Evolutionary conservation across 2,113 vertebrate species (phyloP).

Genomic region (Nibea coibor): DNA sequence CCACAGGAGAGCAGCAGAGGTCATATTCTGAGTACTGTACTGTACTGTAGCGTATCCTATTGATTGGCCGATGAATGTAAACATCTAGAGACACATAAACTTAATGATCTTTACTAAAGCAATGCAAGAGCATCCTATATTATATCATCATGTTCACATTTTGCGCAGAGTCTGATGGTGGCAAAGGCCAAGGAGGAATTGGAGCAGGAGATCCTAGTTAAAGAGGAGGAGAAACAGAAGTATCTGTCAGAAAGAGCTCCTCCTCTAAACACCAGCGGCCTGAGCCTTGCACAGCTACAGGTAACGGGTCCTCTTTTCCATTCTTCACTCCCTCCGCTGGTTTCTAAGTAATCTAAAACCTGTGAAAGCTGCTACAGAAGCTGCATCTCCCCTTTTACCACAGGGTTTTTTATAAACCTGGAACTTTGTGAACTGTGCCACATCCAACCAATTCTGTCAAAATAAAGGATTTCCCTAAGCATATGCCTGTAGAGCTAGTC

Average conservation of each 20-base stretch:
- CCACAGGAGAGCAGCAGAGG: constrained; percentile 58
- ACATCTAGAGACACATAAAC: not conserved
- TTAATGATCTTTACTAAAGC: not conserved
- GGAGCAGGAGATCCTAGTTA: constrained; percentile 90
- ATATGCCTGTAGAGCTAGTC: too few relatives aligned
- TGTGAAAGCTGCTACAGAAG: not conserved
- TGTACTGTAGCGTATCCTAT: too few relatives aligned
- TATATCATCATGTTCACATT: not conserved
- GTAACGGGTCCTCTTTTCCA: constrained; percentile 65
- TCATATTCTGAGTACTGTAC: not conserved
- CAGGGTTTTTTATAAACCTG: not conserved
- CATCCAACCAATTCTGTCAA: not conserved
- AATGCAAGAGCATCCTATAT: not conserved
- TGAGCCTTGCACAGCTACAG: constrained; percentile 90
- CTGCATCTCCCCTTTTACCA: not conserved
- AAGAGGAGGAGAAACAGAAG: constrained; percentile 89
- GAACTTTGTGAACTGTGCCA: not conserved
- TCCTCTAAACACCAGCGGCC: constrained; percentile 79
- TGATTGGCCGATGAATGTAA: not conserved
- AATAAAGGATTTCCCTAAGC: not conserved
- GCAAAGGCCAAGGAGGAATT: constrained; percentile 94
- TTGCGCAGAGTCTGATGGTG: constrained; percentile 92
- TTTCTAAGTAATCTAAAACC: not conserved
- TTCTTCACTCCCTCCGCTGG: not conserved
- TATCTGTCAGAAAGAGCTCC: constrained; percentile 90